These are phyloP conservation scores for Melanotaenia parkinsoni DNA, from an alignment of 2,797 vertebrate genomes.

Conservation along the genomic window DNA sequence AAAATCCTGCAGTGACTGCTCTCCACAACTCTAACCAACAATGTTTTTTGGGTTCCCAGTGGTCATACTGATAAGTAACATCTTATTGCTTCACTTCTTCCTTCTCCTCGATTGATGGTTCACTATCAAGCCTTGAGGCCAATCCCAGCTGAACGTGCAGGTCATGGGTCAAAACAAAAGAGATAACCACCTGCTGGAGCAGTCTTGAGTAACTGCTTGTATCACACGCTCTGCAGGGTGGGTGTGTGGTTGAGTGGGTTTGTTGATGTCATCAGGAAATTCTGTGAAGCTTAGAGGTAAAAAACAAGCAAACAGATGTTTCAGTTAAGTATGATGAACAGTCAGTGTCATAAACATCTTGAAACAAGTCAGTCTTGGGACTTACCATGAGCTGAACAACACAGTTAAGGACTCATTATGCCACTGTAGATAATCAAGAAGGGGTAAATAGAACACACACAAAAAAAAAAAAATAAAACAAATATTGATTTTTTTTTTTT, in stretches of 20 bases:
- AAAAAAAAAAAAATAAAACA: neutral
- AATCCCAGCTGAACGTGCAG: constrained; percentile 56
- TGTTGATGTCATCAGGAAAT: constrained; percentile 56
- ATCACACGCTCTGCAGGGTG: constrained; percentile 43
- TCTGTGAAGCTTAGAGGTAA: constrained; percentile 33
- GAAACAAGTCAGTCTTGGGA: constrained; percentile 17
- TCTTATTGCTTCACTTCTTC: constrained; percentile 64
- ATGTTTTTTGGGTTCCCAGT: constrained; percentile 27
- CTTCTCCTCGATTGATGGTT: constrained; percentile 68
- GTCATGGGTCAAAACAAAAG: constrained; percentile 69
- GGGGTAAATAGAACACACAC: neutral
- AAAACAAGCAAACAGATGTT: constrained; percentile 65
- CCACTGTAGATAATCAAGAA: constrained; percentile 18
- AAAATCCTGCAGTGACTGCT: constrained; percentile 1
- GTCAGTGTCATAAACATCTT: constrained; percentile 21
- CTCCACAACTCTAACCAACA: constrained; percentile 7
- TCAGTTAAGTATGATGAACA: constrained; percentile 34
- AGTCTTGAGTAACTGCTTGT: constrained; percentile 22
- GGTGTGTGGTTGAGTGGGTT: constrained; percentile 1
- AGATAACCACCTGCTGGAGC: constrained; percentile 79
- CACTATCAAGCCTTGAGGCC: constrained; percentile 54
- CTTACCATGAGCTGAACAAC: constrained; percentile 6
- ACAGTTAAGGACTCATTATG: constrained; percentile 8
- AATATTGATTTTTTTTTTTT: neutral
- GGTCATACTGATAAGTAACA: constrained; percentile 67